phyloP scores from a whole-genome alignment of 2,113 vertebrate species.

The Dromiciops gliroides region DNA sequence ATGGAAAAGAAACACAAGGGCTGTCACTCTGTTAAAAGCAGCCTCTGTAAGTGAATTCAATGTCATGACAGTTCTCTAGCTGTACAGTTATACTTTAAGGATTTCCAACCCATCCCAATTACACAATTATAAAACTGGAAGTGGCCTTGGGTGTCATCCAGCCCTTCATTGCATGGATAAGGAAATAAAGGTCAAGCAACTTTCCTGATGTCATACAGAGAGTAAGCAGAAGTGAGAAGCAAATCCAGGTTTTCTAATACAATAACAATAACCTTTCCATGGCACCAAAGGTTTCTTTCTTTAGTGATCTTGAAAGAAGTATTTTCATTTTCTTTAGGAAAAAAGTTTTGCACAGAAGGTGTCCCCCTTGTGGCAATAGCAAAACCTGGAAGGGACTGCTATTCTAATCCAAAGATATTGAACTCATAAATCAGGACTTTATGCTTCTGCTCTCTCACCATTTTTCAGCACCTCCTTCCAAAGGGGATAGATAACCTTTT shows the following conservation, averaged over 20 bases:
- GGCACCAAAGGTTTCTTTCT: background rate
- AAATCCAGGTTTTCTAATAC: background rate
- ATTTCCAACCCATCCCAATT: background rate
- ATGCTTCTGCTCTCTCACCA: background rate
- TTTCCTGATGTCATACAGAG: background rate
- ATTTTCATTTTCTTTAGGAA: background rate
- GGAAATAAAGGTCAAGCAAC: background rate
- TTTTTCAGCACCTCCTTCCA: conserved; percentile 45
- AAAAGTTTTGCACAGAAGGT: conserved; percentile 47
- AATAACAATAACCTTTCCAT: background rate
- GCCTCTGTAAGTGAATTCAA: background rate
- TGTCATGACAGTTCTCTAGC: background rate
- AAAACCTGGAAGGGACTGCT: conserved; percentile 16
- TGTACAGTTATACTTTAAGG: background rate
- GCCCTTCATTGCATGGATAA: background rate
- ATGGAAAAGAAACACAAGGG: background rate
- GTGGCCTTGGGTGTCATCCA: background rate
- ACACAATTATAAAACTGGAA: background rate
- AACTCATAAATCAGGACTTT: conserved; percentile 29
- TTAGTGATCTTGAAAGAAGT: background rate
- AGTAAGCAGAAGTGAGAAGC: background rate
- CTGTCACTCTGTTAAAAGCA: background rate
- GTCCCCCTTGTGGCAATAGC: conserved; percentile 66
- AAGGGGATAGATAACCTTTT: conserved; percentile 16
- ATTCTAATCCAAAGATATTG: background rate